A percentile compares a stretch with the other conserved stretches of the same genome.
Conservation (phyloP, 2,888 invertebrate genomes). For the Caenorhabditis japonica region DNA sequence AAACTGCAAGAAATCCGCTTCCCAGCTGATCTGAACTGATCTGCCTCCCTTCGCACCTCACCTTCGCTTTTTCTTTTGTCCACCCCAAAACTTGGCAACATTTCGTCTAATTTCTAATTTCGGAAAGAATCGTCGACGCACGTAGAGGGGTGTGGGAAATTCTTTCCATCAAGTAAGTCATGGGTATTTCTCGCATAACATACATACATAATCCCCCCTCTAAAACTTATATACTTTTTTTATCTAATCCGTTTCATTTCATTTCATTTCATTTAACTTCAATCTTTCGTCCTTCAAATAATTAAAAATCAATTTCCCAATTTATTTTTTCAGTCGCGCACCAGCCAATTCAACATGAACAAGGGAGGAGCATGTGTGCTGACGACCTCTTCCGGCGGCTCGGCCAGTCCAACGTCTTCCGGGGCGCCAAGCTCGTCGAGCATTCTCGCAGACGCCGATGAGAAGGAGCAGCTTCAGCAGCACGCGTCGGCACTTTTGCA, state of each 20-base stretch:
- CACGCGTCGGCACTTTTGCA: constrained; percentile 23
- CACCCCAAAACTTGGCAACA: constrained; percentile 36
- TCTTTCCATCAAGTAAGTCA: constrained; percentile 12
- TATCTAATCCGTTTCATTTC: too few species aligned
- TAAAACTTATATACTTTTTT: background rate
- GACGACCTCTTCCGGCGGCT: constrained; percentile 36
- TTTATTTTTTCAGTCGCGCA: constrained; percentile 34
- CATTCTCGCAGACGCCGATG: constrained; percentile 18
- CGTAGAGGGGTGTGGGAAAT: constrained; percentile 33
- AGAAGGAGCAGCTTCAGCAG: constrained; percentile 20
- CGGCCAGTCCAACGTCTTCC: constrained; percentile 48
- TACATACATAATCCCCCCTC: background rate
- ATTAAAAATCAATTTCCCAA: constrained; percentile 7
- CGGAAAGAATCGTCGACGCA: too few species aligned
- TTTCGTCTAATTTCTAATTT: constrained; percentile 32
- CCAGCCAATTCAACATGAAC: constrained; percentile 45
- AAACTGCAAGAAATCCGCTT: too few species aligned
- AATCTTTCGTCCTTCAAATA: constrained; percentile 14
- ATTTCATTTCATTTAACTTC: background rate
- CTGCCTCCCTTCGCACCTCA: background rate
- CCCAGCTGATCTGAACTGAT: too few species aligned
- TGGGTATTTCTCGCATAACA: constrained; percentile 18
- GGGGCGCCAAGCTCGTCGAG: constrained; percentile 50
- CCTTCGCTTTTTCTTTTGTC: too few species aligned
- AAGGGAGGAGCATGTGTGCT: constrained; percentile 37